phyloP scores from a whole-genome alignment of 2,113 vertebrate genomes.

The Murina feae region DNA sequence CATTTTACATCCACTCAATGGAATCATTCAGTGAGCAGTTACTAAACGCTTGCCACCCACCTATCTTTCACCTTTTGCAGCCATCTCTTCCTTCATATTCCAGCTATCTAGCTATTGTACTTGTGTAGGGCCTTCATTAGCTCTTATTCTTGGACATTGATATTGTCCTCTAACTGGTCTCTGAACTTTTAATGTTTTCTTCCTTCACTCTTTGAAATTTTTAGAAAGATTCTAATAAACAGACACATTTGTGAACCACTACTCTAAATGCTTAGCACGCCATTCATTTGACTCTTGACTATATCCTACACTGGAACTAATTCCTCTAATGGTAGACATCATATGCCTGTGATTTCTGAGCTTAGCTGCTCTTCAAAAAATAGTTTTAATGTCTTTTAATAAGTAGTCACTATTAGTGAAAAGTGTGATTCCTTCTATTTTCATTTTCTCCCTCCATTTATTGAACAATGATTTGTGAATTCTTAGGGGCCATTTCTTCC shows the following conservation, averaged over 20 bases:
- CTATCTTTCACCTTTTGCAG: background rate
- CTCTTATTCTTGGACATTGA: background rate
- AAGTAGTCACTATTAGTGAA: background rate
- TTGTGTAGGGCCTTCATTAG: background rate
- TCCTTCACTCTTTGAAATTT: background rate
- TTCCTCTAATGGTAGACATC: background rate
- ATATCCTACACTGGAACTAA: background rate
- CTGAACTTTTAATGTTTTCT: background rate
- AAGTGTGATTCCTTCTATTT: background rate
- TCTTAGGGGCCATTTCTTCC: background rate
- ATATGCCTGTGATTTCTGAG: background rate
- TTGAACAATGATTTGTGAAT: background rate
- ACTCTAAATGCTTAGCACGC: background rate
- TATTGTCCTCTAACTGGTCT: background rate
- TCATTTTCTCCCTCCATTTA: background rate
- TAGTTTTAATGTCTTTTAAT: background rate
- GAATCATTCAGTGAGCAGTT: background rate
- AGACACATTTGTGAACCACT: background rate
- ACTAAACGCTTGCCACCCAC: background rate
- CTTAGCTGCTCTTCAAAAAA: constrained; percentile 10
- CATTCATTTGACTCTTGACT: constrained; percentile 24
- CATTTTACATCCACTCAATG: background rate
- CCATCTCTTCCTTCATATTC: background rate
- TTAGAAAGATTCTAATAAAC: background rate
- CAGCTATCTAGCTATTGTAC: background rate